Conservation (phyloP, 2,888 invertebrate species). For the Girardia tigrina region DNA sequence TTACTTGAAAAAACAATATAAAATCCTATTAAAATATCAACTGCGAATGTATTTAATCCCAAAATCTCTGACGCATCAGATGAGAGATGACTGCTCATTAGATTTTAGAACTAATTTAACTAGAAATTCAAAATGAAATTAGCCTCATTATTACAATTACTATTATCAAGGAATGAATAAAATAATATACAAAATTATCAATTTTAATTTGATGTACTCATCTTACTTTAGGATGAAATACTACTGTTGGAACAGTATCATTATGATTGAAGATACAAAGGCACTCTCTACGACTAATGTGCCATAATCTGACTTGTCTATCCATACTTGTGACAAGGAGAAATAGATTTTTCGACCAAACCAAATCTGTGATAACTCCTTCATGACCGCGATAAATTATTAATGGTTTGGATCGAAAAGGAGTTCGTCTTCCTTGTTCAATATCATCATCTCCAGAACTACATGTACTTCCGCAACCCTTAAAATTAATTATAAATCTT, state of each 20-base stretch:
- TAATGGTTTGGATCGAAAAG: constrained; percentile 77
- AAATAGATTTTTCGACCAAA: constrained; percentile 97
- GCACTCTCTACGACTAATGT: constrained; percentile 87
- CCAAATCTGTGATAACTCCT: constrained; percentile 83
- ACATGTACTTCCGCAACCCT: constrained; percentile 27
- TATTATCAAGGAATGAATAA: too few species aligned
- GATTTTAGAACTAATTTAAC: too few species aligned
- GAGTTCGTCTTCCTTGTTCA: constrained; percentile 41
- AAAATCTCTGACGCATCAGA: too few species aligned
- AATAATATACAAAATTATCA: too few species aligned
- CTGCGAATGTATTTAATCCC: too few species aligned
- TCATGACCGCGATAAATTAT: constrained; percentile 84
- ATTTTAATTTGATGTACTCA: too few species aligned
- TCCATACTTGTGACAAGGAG: constrained; percentile 95
- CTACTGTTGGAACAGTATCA: constrained; percentile 95
- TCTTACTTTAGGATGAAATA: constrained; percentile 71
- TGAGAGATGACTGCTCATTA: too few species aligned
- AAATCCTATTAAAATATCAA: too few species aligned
- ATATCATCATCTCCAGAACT: constrained; percentile 31
- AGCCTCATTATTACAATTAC: too few species aligned
- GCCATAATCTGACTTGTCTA: constrained; percentile 70
- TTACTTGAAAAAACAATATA: too few species aligned
- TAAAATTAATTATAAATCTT: too few species aligned
- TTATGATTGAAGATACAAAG: constrained; percentile 96
- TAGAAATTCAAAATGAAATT: too few species aligned